These are phyloP conservation scores for Drosophila ustulata DNA, from an alignment of 2,888 invertebrate species.

Conservation along the genomic window DNA sequence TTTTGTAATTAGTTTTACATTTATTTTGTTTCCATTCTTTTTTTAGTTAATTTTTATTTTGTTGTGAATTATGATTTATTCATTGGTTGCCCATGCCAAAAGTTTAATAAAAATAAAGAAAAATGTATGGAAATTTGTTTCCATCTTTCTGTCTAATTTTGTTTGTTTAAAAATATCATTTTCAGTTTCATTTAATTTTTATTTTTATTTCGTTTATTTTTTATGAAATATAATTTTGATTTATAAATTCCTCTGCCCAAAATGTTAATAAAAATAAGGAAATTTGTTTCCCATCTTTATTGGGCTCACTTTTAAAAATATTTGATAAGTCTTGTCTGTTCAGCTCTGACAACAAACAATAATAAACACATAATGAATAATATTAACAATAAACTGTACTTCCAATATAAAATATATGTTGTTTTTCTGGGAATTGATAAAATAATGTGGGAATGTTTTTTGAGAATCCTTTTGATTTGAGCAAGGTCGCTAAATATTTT, in stretches of 20 bases:
- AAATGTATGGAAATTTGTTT: background rate
- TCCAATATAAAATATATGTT: constrained; percentile 20
- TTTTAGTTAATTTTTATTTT: too few relatives aligned
- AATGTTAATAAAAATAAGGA: constrained; percentile 1
- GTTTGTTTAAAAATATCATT: constrained; percentile 1
- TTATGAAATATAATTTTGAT: background rate
- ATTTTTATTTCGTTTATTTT: constrained; percentile 2
- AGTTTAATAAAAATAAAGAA: too few relatives aligned
- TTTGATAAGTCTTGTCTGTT: constrained; percentile 29
- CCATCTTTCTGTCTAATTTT: constrained; percentile 1
- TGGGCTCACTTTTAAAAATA: constrained; percentile 27
- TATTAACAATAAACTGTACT: constrained; percentile 54
- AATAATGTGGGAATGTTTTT: background rate
- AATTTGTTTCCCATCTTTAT: background rate
- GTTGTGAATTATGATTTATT: too few relatives aligned
- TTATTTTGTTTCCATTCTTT: too few relatives aligned
- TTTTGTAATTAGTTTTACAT: too few relatives aligned
- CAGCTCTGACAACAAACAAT: constrained; percentile 31
- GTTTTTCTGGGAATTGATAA: background rate
- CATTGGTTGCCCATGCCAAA: too few relatives aligned
- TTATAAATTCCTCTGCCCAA: constrained; percentile 2
- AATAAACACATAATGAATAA: constrained; percentile 26
- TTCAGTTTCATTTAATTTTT: background rate
- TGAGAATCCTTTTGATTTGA: too few relatives aligned
- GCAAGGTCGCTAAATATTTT: too few relatives aligned